Evolutionary conservation across 2,113 vertebrate species (phyloP), one percentile per base, ranked within the genome.

Genomic region (Zootoca vivipara): DNA sequence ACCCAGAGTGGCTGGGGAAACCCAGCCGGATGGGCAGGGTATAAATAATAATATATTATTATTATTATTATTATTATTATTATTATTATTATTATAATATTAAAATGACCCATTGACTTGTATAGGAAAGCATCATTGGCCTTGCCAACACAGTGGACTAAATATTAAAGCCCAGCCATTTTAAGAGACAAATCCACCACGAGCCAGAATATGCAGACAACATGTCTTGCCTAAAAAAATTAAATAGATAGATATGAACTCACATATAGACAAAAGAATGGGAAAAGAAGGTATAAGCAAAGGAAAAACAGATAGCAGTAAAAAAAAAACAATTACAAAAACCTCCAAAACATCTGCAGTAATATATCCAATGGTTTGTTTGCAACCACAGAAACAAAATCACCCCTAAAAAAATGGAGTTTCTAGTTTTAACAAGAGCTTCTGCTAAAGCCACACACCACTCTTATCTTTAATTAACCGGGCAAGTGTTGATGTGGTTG

Each of bases 381-480:
- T 86, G 24, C n/a, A 72, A 33, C 28, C 46, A 73, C n/a, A 42
- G 16, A 4, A 40, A 2, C 62, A 7, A 13, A 73, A 82, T 64
- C n/a, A 65, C 26, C 58, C 77, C 90, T 88, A 8, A 20, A 72
- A 87, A 78, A 87, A 26, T 26, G 13, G 18, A 2, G 3, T 52
- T 18, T 20, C 30, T 20, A 33, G 4, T 74, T 7, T 58, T 35
- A 70, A 52, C 7, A 16, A 7, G 30, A 56, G 20, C 15, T 7
- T 67, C 8, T 70, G 3, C 12, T 38, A 38, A 87, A 80, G 46
- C 24, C 2, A 38, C 8, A 13, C 1, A 26, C 3, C 8, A 88
- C 74, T 67, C 89, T 93, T 91, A 93, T 96, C 94, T 95, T 94
- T 95, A 93, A 97, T 96, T 94, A 95, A 91, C 90, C 94, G 92